A percentile compares a stretch with the other conserved stretches of the same genome.
These are phyloP conservation scores for Struthidea cinerea DNA, from an alignment of 2,113 vertebrate species.

Conservation along the genomic window DNA sequence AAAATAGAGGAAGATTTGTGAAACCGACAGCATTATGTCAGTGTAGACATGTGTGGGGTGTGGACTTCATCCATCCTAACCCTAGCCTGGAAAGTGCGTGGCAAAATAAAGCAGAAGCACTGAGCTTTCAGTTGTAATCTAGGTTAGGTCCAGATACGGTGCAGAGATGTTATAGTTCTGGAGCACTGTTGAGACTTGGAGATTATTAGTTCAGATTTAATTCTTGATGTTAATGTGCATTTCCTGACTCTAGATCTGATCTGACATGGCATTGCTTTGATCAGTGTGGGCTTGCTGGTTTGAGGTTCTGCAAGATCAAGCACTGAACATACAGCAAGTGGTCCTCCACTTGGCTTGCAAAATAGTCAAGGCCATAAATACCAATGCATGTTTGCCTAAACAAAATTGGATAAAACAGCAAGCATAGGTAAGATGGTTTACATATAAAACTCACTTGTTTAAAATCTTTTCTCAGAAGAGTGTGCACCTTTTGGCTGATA, in stretches of 20 bases:
- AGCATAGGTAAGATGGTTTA: background rate
- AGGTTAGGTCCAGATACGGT: background rate
- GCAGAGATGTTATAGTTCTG: background rate
- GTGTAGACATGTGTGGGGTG: fast-evolving
- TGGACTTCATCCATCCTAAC: background rate
- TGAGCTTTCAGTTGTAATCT: slow-evolving; percentile 1
- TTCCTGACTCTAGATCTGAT: background rate
- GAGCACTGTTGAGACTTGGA: background rate
- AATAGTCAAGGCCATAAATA: background rate
- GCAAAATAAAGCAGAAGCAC: background rate
- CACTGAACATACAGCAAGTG: background rate
- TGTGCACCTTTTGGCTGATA: background rate
- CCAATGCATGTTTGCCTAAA: background rate
- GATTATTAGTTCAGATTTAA: slow-evolving; percentile 29
- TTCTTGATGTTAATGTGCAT: background rate
- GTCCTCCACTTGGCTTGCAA: background rate
- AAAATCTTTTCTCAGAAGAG: background rate
- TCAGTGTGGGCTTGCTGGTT: background rate
- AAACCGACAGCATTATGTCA: background rate
- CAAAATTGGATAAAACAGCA: background rate
- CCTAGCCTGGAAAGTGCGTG: background rate
- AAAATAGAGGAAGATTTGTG: background rate
- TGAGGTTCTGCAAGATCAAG: background rate
- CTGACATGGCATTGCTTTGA: background rate
- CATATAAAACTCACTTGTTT: background rate